A percentile compares a stretch with the other conserved stretches of the same genome.
These are phyloP conservation scores for Leptopilina clavipes DNA, from an alignment of 1,140 invertebrate genomes.

Conservation along the genomic window DNA sequence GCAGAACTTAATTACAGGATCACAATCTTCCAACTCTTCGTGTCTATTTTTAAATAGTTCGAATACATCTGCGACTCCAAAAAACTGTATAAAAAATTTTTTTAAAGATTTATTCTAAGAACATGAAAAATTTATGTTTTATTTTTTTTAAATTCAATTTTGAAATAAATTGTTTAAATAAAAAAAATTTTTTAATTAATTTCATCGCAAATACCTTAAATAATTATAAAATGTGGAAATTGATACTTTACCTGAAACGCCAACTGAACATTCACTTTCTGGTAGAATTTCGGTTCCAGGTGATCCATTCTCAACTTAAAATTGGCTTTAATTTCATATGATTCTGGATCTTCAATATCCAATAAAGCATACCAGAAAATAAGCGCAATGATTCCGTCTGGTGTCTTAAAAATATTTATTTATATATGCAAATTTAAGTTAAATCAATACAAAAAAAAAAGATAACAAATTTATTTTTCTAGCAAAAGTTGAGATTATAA, in stretches of 20 bases:
- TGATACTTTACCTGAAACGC: slow-evolving; percentile 39
- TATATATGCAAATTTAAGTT: no score
- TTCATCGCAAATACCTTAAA: no score
- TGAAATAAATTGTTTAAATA: no score
- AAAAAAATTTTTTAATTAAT: no score
- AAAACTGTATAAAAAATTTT: slow-evolving; percentile 39
- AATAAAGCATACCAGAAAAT: slow-evolving; percentile 38
- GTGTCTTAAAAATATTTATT: not conserved
- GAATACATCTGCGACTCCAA: slow-evolving; percentile 38
- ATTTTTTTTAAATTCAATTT: no score
- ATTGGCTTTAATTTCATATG: slow-evolving; percentile 36
- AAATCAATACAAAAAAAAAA: no score
- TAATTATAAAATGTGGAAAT: no score
- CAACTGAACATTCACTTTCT: slow-evolving; percentile 37
- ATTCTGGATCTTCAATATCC: slow-evolving; percentile 29
- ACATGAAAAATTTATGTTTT: no score
- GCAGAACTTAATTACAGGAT: slow-evolving; percentile 39
- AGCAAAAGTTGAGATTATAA: not conserved
- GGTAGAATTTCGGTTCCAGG: slow-evolving; percentile 20
- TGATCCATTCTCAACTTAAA: slow-evolving; percentile 35
- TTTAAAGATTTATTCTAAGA: no score
- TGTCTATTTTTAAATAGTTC: slow-evolving; percentile 34
- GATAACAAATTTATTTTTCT: not conserved
- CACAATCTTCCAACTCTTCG: slow-evolving; percentile 34
- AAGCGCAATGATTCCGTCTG: slow-evolving; percentile 24